These are phyloP conservation scores for Hemicrepidius hirtus DNA, from an alignment of 2,888 invertebrate genomes.

Conservation along the genomic window DNA sequence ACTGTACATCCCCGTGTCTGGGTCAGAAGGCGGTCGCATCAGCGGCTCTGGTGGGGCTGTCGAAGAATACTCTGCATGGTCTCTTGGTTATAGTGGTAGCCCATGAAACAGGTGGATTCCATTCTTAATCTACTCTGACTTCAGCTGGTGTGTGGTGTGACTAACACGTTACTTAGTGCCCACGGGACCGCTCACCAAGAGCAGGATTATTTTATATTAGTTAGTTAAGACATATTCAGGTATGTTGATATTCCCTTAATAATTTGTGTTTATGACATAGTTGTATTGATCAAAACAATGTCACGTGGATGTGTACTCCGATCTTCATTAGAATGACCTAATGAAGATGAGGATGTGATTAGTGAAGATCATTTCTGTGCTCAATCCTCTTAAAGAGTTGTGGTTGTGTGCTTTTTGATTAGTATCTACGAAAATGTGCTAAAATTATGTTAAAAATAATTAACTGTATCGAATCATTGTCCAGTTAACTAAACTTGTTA, in stretches of 20 bases:
- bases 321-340: no score
- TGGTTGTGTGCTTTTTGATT: no score
- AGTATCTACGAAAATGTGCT: no score
- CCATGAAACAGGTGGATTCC: conserved; percentile 73
- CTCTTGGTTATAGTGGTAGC: conserved; percentile 61
- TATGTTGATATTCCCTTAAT: conserved; percentile 12
- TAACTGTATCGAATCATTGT: no score
- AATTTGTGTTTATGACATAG: neutral
- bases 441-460: no score
- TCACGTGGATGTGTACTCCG: neutral
- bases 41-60: conserved; percentile 62
- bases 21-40: conserved; percentile 74
- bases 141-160: conserved; percentile 51
- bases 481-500: no score
- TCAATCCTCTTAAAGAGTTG: no score
- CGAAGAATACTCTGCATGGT: conserved; percentile 59
- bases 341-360: no score
- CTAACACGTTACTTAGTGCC: conserved; percentile 46
- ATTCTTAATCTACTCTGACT: conserved; percentile 67
- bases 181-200: conserved; percentile 38
- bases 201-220: conserved; percentile 45
- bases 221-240: conserved; percentile 23
- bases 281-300: neutral
- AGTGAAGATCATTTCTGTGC: no score
- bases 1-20: conserved; percentile 75